These are phyloP conservation scores for Amphipoea oculea DNA, from an alignment of 2,888 invertebrate genomes.

Conservation along the genomic window DNA sequence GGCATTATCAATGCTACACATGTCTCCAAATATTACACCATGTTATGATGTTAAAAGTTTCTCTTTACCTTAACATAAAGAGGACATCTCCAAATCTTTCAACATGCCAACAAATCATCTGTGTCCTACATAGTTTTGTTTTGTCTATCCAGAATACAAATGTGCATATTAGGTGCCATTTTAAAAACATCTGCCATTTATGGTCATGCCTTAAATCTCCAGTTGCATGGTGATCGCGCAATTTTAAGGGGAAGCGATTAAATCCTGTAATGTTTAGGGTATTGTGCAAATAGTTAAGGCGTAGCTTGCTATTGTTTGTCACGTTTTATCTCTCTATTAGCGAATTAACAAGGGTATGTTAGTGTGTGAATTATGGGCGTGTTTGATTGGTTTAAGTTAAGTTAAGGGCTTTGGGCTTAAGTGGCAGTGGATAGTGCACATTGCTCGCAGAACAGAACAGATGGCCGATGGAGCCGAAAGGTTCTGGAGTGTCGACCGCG, in stretches of 20 bases:
- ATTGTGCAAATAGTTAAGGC: conserved; percentile 69
- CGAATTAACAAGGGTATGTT: conserved; percentile 43
- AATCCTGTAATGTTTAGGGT: conserved; percentile 24
- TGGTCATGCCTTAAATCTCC: conserved; percentile 35
- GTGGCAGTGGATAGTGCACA: background rate
- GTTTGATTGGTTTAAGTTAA: conserved; percentile 7
- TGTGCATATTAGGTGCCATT: conserved; percentile 48
- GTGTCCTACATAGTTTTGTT: conserved; percentile 46
- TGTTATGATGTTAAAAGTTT: conserved; percentile 40
- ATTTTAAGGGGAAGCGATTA: conserved; percentile 37
- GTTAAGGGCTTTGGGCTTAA: background rate
- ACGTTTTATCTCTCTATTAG: conserved; percentile 66
- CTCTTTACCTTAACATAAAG: conserved; percentile 31
- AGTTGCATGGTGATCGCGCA: conserved; percentile 41
- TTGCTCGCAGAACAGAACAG: background rate
- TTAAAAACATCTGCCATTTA: conserved; percentile 57
- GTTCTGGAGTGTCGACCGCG: background rate
- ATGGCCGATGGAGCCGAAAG: background rate
- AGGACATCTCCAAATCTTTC: conserved; percentile 40
- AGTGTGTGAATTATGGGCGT: background rate
- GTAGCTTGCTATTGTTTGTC: conserved; percentile 62
- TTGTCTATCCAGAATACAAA: conserved; percentile 58
- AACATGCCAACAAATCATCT: conserved; percentile 48
- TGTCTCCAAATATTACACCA: conserved; percentile 20
- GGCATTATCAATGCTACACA: conserved; percentile 38